Evolutionary conservation across 2,797 vertebrate genomes (phyloP).

Genomic region (Setipinna tenuifilis): DNA sequence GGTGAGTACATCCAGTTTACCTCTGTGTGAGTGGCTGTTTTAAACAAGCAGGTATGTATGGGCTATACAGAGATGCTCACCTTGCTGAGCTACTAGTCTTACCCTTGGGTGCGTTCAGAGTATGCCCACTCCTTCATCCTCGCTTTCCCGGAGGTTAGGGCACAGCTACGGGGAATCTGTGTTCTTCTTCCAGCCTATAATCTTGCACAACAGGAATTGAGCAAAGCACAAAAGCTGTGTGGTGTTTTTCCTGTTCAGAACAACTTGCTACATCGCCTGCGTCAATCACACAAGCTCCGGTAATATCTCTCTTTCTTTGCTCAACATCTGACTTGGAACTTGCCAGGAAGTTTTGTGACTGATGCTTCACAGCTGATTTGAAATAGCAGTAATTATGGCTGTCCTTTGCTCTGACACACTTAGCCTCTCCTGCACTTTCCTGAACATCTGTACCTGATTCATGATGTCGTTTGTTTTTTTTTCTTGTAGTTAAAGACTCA

Average conservation of each 20-base stretch:
- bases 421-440: background rate
- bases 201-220: slow-evolving; percentile 44
- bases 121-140: slow-evolving; percentile 41
- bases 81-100: slow-evolving; percentile 27
- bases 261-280: slow-evolving; percentile 13
- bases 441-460: background rate
- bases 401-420: background rate
- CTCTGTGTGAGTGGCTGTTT: too few species aligned
- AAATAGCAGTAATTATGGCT: background rate
- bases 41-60: too few species aligned
- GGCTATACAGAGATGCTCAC: slow-evolving; percentile 24
- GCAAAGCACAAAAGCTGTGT: slow-evolving; percentile 41
- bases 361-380: background rate
- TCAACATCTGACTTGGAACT: background rate
- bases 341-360: background rate
- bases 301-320: background rate
- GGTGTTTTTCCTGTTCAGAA: slow-evolving; percentile 34
- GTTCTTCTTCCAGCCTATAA: slow-evolving; percentile 1
- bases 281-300: background rate
- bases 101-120: slow-evolving; percentile 30
- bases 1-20: too few species aligned
- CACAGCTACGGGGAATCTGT: slow-evolving; percentile 29
- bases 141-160: slow-evolving; percentile 40
- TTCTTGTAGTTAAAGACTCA: background rate
- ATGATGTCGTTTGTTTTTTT: background rate